These are phyloP conservation scores for Myotis planiceps DNA, from an alignment of 2,797 vertebrate species.

Conservation along the genomic window DNA sequence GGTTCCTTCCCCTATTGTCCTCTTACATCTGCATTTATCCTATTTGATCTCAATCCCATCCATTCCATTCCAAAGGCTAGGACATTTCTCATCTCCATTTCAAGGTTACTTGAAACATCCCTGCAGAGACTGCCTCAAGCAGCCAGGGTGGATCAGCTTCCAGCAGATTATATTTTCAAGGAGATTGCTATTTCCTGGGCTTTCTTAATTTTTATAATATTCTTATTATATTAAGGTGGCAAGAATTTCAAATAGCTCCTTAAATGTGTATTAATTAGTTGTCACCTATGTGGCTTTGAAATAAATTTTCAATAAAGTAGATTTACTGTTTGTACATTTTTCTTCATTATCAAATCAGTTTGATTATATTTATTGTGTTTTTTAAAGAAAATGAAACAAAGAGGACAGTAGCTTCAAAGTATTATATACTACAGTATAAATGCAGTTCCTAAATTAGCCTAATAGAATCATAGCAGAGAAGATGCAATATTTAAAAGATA, in stretches of 20 bases:
- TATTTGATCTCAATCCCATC: too few relatives aligned
- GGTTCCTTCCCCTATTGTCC: too few relatives aligned
- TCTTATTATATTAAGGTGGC: constrained; percentile 24
- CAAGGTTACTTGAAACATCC: too few relatives aligned
- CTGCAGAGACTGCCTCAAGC: too few relatives aligned
- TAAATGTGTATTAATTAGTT: constrained; percentile 16
- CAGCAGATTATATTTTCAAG: constrained; percentile 43
- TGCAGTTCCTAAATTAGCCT: neutral
- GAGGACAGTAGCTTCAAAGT: neutral
- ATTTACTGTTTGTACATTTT: neutral
- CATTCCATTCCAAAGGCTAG: too few relatives aligned
- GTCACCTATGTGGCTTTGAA: neutral
- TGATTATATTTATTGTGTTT: neutral
- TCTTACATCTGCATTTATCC: too few relatives aligned
- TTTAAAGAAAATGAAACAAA: neutral
- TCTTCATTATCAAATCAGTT: neutral
- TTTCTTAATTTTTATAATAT: constrained; percentile 60
- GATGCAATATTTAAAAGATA: neutral
- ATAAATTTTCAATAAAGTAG: neutral
- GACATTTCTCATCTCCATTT: too few relatives aligned
- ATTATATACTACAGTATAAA: neutral
- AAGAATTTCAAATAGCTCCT: constrained; percentile 53
- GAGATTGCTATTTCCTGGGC: neutral
- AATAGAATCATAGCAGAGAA: neutral
- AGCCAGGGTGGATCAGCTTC: too few relatives aligned